phyloP scores from a whole-genome alignment of 2,888 invertebrate species.

The Lacanobia wlatinum region DNA sequence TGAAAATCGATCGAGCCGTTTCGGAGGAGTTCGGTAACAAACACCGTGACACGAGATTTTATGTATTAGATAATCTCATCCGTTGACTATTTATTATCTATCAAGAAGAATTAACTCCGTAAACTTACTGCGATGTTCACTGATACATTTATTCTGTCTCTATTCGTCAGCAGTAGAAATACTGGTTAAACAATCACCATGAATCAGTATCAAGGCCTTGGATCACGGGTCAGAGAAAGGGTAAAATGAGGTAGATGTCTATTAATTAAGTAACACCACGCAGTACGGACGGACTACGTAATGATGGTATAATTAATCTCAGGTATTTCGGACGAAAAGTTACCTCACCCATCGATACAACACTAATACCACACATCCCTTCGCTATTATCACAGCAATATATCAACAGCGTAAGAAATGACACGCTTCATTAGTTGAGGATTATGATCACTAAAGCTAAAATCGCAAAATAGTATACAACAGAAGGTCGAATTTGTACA shows the following conservation, averaged over 20 bases:
- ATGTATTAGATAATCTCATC: too few species aligned
- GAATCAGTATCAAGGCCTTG: neutral
- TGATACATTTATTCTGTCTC: neutral
- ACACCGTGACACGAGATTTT: too few species aligned
- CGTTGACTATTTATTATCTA: too few species aligned
- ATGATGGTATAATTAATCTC: slow-evolving; percentile 2
- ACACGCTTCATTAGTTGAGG: slow-evolving; percentile 73
- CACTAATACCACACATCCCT: slow-evolving; percentile 12
- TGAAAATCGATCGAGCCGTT: too few species aligned
- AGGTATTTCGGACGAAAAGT: slow-evolving; percentile 5
- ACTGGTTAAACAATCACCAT: neutral
- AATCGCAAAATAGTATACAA: neutral
- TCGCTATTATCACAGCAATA: slow-evolving; percentile 44
- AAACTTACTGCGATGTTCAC: too few species aligned
- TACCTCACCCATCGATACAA: slow-evolving; percentile 16
- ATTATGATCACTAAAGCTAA: slow-evolving; percentile 70
- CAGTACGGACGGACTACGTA: neutral
- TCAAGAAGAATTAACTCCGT: too few species aligned
- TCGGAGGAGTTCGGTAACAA: too few species aligned
- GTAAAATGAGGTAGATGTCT: neutral
- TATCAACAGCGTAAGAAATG: slow-evolving; percentile 64
- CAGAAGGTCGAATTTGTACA: neutral
- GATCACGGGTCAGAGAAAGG: neutral
- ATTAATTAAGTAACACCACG: neutral
- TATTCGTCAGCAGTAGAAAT: neutral